Base-by-base conservation (phyloP, 2,888 invertebrate species). In the Smittia sp. region DNA sequence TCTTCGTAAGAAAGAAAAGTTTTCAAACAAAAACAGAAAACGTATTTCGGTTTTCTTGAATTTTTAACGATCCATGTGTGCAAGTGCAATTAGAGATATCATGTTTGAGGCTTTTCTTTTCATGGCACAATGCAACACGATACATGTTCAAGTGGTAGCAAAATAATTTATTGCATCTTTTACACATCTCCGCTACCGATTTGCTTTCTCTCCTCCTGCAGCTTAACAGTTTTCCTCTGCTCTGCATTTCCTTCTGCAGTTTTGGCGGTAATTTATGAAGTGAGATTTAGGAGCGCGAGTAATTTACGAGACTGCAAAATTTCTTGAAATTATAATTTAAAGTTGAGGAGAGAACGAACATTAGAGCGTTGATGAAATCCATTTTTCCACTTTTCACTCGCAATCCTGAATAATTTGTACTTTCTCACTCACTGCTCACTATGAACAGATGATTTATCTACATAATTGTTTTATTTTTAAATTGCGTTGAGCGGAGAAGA, bases 141-240 rank as follows among this genome's bases (percentile, higher is more conserved):
- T 69, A 52, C 24, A 27, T 27, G 41, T 69, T 69, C 27, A 63
- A 63, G 25, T 27, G 63, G 27, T 63, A 27, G 63, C 63, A 63
- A 63, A 25, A 70, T 70, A 70, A 70, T 70, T 70, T 70, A 70
- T 70, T 70, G 58, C 70, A 70, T 39, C n/a, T 22, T 58, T 70
- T 58, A 58, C 70, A 70, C 70, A 25, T 70, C 38, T 38, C 20
- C 38, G 18, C 15, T 70, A 39, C 38, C 2, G 24, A 22, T 25
- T 22, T 15, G 4, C 1, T 46, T 68, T 68, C 20, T 67, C 9
- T 32, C 32, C 4, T 32, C 32, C 9, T 46, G 13, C 13, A 46
- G 46, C n/a, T 13, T 22, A 58, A 58, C 18, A 22, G 46, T 58
- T 58, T 18, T 13, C 20, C 22, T 58, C 7, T 18, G 58, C 22